Base-by-base conservation (phyloP, 1,140 invertebrate species). In the Scaptomyza graminum region DNA sequence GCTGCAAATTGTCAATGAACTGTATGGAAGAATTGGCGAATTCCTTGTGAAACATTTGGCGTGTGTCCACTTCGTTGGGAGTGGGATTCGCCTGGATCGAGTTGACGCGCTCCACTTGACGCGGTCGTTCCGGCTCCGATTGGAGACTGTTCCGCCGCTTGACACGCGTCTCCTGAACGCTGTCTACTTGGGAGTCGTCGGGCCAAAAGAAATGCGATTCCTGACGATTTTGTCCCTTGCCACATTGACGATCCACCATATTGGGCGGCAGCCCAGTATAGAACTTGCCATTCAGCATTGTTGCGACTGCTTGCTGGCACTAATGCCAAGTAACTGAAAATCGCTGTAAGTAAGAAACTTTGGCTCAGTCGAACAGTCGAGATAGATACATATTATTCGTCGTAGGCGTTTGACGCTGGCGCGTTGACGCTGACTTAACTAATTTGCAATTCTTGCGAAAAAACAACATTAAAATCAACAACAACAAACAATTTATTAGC, bases 121-220 rank as follows among this genome's bases (percentile, higher is more conserved):
- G 51, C 15, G 51, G 78, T 3, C 39, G 59, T n/a, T 44, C 43
- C 15, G 60, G 22, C 5, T 78, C 74, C 50, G 73, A 54, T 16
- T 89, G 84, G n/a, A 90, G 51, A 39, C 90, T 91, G 31, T 73
- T 81, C 6, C 90, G 61, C 1, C 90, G 68, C 50, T 76, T 85
- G 0, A 85, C 59, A 0, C 85, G 73, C 16, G 64, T 79, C 52
- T 91, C 90, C 49, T 80, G 59, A 0, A 78, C 83, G 8, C 83
- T 83, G 5, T 90, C 90, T 11, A 71, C 67, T 3, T 64, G 60
- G 0, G 87, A 80, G 11, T 91, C 90, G 39, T 91, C 90, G 0
- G 90, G 90, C 90, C 90, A 91, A 54, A 89, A 91, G 50, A 91
- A 89, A 39, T 91, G 90, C 6, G 90, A 91, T 52, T 91, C 80